phyloP scores from a whole-genome alignment of 2,888 invertebrate genomes.

The Acanthopleura granulata region DNA sequence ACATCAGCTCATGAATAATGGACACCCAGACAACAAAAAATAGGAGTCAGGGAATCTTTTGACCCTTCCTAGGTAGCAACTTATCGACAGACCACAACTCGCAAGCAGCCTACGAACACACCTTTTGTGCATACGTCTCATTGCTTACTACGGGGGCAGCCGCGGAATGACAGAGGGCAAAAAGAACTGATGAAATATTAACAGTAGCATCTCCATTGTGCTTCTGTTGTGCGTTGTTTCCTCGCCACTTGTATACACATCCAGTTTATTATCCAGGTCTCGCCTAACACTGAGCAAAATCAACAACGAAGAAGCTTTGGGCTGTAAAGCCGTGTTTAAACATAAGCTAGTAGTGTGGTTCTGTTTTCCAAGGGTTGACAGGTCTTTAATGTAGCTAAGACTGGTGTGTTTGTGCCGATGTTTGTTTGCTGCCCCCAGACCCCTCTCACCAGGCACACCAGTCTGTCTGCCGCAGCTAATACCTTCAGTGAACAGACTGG shows the following conservation, averaged over 20 bases:
- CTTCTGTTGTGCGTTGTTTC: neutral
- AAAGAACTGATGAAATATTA: neutral
- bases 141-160: too few species aligned
- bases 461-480: neutral
- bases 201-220: neutral
- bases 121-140: too few species aligned
- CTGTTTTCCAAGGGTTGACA: neutral
- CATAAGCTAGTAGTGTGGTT: neutral
- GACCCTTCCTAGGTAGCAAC: too few species aligned
- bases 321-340: neutral
- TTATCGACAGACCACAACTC: too few species aligned
- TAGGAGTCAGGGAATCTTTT: too few species aligned
- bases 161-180: neutral
- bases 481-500: constrained; percentile 26
- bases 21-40: neutral
- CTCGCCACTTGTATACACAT: too few species aligned
- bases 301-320: too few species aligned
- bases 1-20: neutral
- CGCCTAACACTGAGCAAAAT: too few species aligned
- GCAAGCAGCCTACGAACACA: too few species aligned
- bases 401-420: neutral
- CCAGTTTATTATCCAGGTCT: too few species aligned
- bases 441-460: neutral
- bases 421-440: constrained; percentile 7
- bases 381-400: neutral